phyloP scores from a whole-genome alignment of 2,888 invertebrate genomes.

The Pristionchus entomophagus region DNA sequence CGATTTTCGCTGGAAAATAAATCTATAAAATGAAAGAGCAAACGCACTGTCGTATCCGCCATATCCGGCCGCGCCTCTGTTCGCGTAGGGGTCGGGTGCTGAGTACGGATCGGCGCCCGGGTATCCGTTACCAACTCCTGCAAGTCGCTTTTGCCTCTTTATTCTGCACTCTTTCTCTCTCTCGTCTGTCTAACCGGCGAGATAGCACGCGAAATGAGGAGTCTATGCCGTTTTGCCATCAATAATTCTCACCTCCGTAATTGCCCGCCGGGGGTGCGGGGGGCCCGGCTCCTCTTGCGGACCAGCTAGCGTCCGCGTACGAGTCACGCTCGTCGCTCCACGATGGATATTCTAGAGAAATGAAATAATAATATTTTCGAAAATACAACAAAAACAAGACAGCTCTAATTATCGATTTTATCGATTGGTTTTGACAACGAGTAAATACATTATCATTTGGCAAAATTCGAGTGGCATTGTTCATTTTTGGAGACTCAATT shows the following conservation, averaged over 20 bases:
- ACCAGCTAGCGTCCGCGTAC: slow-evolving; percentile 2
- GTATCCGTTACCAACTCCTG: no score
- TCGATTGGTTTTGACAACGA: no score
- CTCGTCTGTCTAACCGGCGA: neutral
- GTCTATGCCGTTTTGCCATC: no score
- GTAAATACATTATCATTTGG: no score
- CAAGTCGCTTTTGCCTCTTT: no score
- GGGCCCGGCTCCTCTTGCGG: no score
- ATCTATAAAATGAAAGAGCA: neutral
- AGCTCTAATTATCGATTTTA: no score
- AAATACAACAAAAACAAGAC: no score
- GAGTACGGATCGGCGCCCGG: neutral
- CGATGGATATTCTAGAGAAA: slow-evolving; percentile 27
- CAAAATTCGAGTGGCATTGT: no score
- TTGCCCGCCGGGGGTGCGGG: neutral
- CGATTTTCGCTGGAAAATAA: no score
- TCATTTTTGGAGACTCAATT: no score
- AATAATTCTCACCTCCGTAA: neutral
- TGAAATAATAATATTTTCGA: neutral
- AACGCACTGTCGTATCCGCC: neutral
- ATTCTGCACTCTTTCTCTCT: no score
- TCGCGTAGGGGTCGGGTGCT: neutral
- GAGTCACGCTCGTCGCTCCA: slow-evolving; percentile 43
- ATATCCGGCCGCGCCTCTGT: neutral
- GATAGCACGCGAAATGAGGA: neutral